Percentiles rank a stretch among this genome's conserved stretches.
Evolutionary conservation across 2,888 invertebrate species (phyloP).

Genomic region (Nomada goodeniana): DNA sequence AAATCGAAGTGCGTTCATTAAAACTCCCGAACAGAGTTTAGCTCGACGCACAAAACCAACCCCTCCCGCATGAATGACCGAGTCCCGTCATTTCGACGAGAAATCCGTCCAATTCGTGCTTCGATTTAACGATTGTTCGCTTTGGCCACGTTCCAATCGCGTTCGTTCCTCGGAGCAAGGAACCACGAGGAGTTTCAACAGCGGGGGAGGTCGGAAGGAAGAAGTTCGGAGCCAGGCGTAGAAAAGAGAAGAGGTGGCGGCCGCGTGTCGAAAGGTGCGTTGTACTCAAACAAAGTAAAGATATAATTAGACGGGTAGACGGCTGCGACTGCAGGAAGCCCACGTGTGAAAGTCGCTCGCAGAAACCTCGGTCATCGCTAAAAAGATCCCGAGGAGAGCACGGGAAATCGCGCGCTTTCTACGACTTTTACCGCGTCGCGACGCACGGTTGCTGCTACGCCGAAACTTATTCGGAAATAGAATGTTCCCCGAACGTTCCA

Average conservation of each 20-base stretch:
- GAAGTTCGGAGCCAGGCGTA: conserved; percentile 59
- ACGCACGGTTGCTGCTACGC: conserved; percentile 23
- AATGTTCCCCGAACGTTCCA: conserved; percentile 31
- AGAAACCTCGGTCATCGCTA: conserved; percentile 67
- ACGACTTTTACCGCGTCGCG: conserved; percentile 57
- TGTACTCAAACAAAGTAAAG: conserved; percentile 84
- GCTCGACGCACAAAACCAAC: no score
- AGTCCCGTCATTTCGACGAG: conserved; percentile 33
- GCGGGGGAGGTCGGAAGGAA: conserved; percentile 62
- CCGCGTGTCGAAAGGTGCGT: conserved; percentile 82
- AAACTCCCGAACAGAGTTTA: no score
- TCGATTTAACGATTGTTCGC: conserved; percentile 78
- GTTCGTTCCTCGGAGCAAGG: conserved; percentile 53
- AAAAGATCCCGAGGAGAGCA: conserved; percentile 63
- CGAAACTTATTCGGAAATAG: conserved; percentile 61
- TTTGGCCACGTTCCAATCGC: conserved; percentile 78
- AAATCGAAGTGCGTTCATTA: no score
- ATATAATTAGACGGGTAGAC: conserved; percentile 80
- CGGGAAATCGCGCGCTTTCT: conserved; percentile 68
- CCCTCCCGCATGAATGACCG: conserved; percentile 1
- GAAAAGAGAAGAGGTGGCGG: conserved; percentile 68
- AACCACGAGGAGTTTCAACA: conserved; percentile 33
- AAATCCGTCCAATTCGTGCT: conserved; percentile 75
- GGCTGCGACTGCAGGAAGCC: conserved; percentile 65
- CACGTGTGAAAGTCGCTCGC: conserved; percentile 73